Evolutionary conservation across 2,888 invertebrate species (phyloP), one percentile per base, ranked within the genome.

Genomic region (Drosophila rubida): DNA sequence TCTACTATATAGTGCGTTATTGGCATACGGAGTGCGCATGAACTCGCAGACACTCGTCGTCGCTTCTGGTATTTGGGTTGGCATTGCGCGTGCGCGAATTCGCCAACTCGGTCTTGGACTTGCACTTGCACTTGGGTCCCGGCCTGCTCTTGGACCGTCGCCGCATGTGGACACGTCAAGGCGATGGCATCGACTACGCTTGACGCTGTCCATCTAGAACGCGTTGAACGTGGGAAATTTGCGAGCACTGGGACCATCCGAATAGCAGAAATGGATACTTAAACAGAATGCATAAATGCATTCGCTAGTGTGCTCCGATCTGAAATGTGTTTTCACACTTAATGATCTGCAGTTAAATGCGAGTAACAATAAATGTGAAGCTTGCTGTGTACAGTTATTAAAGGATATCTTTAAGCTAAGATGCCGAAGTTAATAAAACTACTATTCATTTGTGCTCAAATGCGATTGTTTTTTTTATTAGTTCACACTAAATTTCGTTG

Each of bases 61-160:
- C 37, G 64, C 68, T 54, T 63, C 60, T 83, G 87, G 84, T 80
- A 81, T 87, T 81, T 81, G 75, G 81, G 84, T 86, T 86, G 84
- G 23, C 72, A 65, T 60, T 69, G 80, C 84, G 84, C 81, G 80
- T 81, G 87, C 84, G 87, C 72, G 83, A 81, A 80, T 81, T 68
- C 53, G 41, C 64, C 53, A 71, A 63, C 65, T 19, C 46, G 45
- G 25, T 2, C 27, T 14, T 23, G 22, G 27, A 41, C 27, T 58
- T 59, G 14, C 44, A 25, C 32, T 39, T 49, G 13, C n/a, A 22
- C 16, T 19, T 57, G 45, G 25, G 19, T 3, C 19, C 19, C 19
- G 19, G 1, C 19, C 11, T 23, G 22, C 19, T 41, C 39, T 58
- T 22, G 14, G 44, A 49, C 48, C 42, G 42, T n/a, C 44, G 32